Evolutionary conservation across 2,113 vertebrate species (phyloP), one percentile per base, ranked within the genome.

Genomic region (Puffinus mauretanicus): DNA sequence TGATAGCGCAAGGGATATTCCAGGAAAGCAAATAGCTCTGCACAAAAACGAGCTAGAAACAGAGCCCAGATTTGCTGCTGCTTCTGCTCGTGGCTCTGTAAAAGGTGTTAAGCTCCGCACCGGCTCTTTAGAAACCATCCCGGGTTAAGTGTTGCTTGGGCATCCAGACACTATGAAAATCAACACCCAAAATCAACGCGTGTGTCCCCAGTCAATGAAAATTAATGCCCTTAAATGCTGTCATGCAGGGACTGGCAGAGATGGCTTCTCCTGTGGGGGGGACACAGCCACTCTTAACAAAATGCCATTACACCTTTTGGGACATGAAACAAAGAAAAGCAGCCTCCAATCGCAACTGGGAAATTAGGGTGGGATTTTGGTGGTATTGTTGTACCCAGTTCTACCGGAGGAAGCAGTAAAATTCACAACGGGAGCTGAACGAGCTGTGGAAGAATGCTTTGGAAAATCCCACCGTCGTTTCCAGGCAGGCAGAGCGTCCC

Each of bases 401-500:
- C 38, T 29, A 46, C 19, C 1, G 4, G 29, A 92, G 91, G 94
- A 97, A 95, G 75, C 6, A 66, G 78, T 91, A 95, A 95, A 96
- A 94, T 66, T 95, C 91, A 62, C 86, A 61, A 61, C 32, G 2
- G 87, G 71, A 91, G 91, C 62, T 72, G 78, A 90, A 52, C 1
- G 6, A 82, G 70, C 55, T 12, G 51, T 82, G 54, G 49, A 91
- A 93, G 58, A 95, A 85, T 7, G 84, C 73, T 93, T 58, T 90
- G 96, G 96, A 96, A 97, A 97, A 95, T 94, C 94, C 95, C 89
- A 54, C 12, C 25, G 0, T 16, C 5, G 20, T 57, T 94, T 95
- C 89, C 94, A 96, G 87, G 90, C 91, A 96, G 90, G 72, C 88
- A 65, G 42, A 42, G 49, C 0, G 3, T 47, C 60, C 93, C 85